Conservation (phyloP, 2,797 vertebrate species). For the Sebastes itinus region DNA sequence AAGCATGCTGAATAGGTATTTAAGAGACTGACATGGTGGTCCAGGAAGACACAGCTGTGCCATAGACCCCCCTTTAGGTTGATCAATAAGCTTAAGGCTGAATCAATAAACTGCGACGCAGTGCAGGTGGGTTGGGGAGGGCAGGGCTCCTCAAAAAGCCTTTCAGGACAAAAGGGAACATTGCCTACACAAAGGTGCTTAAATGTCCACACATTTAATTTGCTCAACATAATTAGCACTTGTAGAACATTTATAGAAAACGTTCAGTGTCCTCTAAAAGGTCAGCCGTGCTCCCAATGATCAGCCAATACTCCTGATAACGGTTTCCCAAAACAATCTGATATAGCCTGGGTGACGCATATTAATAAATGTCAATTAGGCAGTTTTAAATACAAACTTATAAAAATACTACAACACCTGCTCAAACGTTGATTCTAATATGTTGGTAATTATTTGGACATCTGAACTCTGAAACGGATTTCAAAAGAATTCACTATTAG, state of each 20-base stretch:
- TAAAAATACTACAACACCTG: background rate
- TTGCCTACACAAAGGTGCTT: background rate
- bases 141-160: background rate
- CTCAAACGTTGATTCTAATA: background rate
- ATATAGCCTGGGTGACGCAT: background rate
- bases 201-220: background rate
- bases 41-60: conserved; percentile 58
- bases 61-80: background rate
- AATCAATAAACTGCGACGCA: conserved; percentile 60
- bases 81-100: conserved; percentile 64
- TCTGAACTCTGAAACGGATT: background rate
- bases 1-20: background rate
- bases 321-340: background rate
- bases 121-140: background rate
- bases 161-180: conserved; percentile 16
- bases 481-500: background rate
- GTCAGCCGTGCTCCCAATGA: background rate
- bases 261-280: background rate
- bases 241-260: background rate
- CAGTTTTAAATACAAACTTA: background rate
- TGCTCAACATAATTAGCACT: background rate
- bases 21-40: conserved; percentile 30
- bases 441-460: background rate
- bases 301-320: background rate
- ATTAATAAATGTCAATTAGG: background rate